Base-by-base conservation (phyloP, 2,797 vertebrate species). In the Knipowitschia caucasica region DNA sequence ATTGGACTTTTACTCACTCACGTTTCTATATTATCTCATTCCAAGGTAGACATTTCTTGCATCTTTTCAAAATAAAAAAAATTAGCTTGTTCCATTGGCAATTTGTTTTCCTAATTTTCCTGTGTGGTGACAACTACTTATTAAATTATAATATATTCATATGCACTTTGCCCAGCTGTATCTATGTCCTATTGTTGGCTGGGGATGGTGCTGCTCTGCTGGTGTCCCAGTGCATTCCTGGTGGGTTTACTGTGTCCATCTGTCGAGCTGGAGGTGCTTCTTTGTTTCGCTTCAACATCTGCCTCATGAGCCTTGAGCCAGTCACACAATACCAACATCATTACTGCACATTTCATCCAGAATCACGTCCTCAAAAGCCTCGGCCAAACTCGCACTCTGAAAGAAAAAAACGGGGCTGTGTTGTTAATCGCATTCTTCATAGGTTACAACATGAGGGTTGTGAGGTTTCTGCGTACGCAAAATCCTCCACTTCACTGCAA, bases 201-300 rank as follows among this genome's bases (percentile, higher is more conserved):
- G 51, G 53, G n/a, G 9, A 59, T 40, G 20, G 6, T 7, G 15
- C 31, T 64, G 62, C 68, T 71, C 61, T 59, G 67, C 65, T 56
- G 45, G 63, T 59, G 53, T 62, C 64, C 7, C 10, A 4, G 14
- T 35, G 60, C 70, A 71, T 75, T 79, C 64, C 42, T 64, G 63
- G 46, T 17, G 59, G 45, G 29, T 62, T 56, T 35, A 40, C 61
- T 53, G 29, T 26, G 67, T 67, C 71, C 64, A 73, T 77, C 74
- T 77, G 72, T 39, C 59, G 56, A 63, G 53, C 36, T 67, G 75
- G 86, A 90, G 88, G 88, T 89, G 90, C 84, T 73, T 70, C 69
- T 86, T 88, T 87, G 81, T 88, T 84, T 78, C 71, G 74, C 40
- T 58, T 21, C 72, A 89, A 87, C 84, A 87, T 83, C 80, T 84